Conservation (phyloP, 2,888 invertebrate species). For the Ophion costatus region DNA sequence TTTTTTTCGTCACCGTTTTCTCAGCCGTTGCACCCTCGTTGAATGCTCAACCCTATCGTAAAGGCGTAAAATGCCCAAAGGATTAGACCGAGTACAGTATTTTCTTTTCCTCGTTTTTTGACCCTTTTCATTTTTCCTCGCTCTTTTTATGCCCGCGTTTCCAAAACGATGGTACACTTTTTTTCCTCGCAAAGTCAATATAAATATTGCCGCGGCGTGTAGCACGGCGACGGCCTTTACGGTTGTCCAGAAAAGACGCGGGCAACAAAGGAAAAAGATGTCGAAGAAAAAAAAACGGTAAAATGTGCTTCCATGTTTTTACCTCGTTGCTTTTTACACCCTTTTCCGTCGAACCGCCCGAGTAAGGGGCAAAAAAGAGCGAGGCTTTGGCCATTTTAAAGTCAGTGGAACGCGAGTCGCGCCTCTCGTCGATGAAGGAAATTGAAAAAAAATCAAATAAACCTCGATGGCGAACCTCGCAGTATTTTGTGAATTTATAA, state of each 20-base stretch:
- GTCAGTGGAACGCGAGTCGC: conserved; percentile 65
- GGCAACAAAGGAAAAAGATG: neutral
- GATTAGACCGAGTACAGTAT: conserved; percentile 62
- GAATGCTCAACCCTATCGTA: conserved; percentile 64
- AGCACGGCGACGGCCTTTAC: conserved; percentile 60
- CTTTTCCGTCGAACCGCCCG: conserved; percentile 32
- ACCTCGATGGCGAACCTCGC: conserved; percentile 25
- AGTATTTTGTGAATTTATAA: conserved; percentile 42
- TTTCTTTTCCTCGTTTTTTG: conserved; percentile 26
- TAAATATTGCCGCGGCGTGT: conserved; percentile 51
- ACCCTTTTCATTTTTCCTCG: conserved; percentile 18
- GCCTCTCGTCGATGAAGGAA: conserved; percentile 46
- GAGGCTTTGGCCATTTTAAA: conserved; percentile 61
- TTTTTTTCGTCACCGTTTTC: conserved; percentile 42
- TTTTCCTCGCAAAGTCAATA: conserved; percentile 51
- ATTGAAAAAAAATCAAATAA: neutral
- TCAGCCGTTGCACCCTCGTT: neutral
- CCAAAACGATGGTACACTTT: conserved; percentile 49
- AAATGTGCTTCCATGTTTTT: conserved; percentile 64
- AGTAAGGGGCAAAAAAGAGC: conserved; percentile 9
- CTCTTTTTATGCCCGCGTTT: conserved; percentile 31
- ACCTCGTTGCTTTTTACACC: conserved; percentile 19
- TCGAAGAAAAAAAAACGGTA: conserved; percentile 63
- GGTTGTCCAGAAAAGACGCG: conserved; percentile 32
- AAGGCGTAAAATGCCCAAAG: conserved; percentile 65